Base-by-base conservation (phyloP, 2,797 vertebrate genomes). In the Hyperoplus immaculatus region DNA sequence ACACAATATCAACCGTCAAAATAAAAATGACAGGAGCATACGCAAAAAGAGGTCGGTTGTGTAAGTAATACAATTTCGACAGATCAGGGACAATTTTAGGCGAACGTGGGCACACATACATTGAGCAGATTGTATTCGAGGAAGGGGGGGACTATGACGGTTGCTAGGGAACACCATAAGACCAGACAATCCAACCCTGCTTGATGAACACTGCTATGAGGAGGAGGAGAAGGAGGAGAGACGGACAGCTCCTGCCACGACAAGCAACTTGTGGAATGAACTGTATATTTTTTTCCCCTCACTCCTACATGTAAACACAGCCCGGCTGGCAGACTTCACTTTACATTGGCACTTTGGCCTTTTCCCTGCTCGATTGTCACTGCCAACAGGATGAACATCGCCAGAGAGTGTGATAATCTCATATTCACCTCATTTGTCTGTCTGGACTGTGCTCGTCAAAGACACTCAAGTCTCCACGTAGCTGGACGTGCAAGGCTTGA, bases 141-240 rank as follows among this genome's bases (percentile, higher is more conserved):
- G 59, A 86, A 81, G 76, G 16, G 29, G 65, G 75, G 69, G 72
- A 61, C 38, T 82, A 81, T 75, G 73, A 71, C 49, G 46, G 93
- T 95, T 94, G 93, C 93, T 93, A 92, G 89, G 93, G 77, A 94
- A 93, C 91, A 86, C 64, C 84, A 77, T 74, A 72, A 82, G 57
- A 77, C 82, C 77, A 88, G 80, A 88, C 75, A 29, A 80, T 82
- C 69, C 46, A 59, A 51, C 55, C 76, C 59, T 75, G 72, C 47
- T 72, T 29, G 29, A 29, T 29, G 29, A 29, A 29, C 29, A 29
- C 29, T 29, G 29, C 29, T 29, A 29, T 47, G 67, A 80, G 72
- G 72, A 29, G 45, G 67, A 80, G 72, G 72, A 83, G 68, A 69
- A 88, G 68, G 75, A 75, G 43, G 78, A 75, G 70, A 85, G 80